Evolutionary conservation across 1,140 invertebrate species (phyloP).

Genomic region (Calephelis nemesis): DNA sequence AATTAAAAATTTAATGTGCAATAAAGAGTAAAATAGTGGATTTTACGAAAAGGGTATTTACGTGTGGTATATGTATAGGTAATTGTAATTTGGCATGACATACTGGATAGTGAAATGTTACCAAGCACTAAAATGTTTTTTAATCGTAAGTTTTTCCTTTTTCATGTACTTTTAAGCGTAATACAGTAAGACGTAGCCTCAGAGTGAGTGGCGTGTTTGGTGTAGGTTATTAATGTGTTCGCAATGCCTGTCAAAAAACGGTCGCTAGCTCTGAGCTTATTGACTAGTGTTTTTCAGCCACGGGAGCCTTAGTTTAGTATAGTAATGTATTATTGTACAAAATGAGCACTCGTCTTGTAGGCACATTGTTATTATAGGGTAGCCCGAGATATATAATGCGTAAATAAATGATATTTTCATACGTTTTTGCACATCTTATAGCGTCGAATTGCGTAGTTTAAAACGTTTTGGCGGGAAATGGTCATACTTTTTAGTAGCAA

Average conservation of each 20-base stretch:
- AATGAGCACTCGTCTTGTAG: constrained; percentile 68
- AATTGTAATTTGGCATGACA: constrained; percentile 17
- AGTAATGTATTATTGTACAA: constrained; percentile 73
- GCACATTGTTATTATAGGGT: constrained; percentile 74
- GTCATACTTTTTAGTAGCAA: constrained; percentile 31
- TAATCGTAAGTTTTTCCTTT: constrained; percentile 63
- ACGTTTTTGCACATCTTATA: constrained; percentile 74
- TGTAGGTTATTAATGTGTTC: constrained; percentile 17
- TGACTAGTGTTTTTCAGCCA: constrained; percentile 27
- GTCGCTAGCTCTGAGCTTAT: constrained; percentile 19
- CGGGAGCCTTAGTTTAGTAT: constrained; percentile 69
- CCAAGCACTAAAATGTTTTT: constrained; percentile 55
- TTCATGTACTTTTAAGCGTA: constrained; percentile 50
- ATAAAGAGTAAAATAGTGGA: constrained; percentile 36
- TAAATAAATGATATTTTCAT: constrained; percentile 77
- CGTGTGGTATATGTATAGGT: constrained; percentile 34
- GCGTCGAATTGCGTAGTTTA: constrained; percentile 55
- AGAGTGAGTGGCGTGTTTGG: constrained; percentile 32
- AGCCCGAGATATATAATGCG: constrained; percentile 73
- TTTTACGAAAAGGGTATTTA: constrained; percentile 31
- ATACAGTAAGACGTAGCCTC: constrained; percentile 43
- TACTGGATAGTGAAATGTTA: constrained; percentile 34
- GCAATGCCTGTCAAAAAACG: constrained; percentile 8
- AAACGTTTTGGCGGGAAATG: constrained; percentile 48
- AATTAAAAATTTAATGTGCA: constrained; percentile 45